These are phyloP conservation scores for Helleia helle DNA, from an alignment of 2,888 invertebrate genomes.

Conservation along the genomic window DNA sequence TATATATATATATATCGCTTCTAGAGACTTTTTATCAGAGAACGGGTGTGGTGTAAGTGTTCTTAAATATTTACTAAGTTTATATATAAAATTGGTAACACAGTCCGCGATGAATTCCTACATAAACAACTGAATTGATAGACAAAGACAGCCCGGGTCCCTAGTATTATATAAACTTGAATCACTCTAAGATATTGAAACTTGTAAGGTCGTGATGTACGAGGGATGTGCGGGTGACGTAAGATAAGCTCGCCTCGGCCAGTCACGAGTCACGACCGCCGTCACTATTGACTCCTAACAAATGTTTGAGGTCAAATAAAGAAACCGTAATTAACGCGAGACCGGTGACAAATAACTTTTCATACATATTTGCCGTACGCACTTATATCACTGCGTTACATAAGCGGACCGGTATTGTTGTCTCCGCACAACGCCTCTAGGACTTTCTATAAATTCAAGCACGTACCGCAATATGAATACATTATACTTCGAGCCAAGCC, in stretches of 20 bases:
- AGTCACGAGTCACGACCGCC: constrained; percentile 5
- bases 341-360: constrained; percentile 8
- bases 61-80: too few relatives aligned
- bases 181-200: too few relatives aligned
- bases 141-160: too few relatives aligned
- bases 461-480: constrained; percentile 7
- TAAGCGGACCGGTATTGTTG: constrained; percentile 7
- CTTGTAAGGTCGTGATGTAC: too few relatives aligned
- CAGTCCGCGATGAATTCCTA: too few relatives aligned
- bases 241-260: background rate
- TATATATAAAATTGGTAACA: too few relatives aligned
- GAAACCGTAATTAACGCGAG: constrained; percentile 8
- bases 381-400: constrained; percentile 6
- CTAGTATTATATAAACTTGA: too few relatives aligned
- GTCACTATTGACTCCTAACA: constrained; percentile 5
- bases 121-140: too few relatives aligned
- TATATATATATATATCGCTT: too few relatives aligned
- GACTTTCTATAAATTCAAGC: constrained; percentile 4
- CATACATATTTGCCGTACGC: constrained; percentile 9
- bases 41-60: too few relatives aligned
- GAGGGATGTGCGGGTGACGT: constrained; percentile 3
- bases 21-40: too few relatives aligned
- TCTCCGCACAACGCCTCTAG: background rate
- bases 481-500: background rate
- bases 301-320: constrained; percentile 9